Evolutionary conservation across 1,140 invertebrate species (phyloP), one percentile per base, ranked within the genome.

Genomic region (Halotydeus destructor): DNA sequence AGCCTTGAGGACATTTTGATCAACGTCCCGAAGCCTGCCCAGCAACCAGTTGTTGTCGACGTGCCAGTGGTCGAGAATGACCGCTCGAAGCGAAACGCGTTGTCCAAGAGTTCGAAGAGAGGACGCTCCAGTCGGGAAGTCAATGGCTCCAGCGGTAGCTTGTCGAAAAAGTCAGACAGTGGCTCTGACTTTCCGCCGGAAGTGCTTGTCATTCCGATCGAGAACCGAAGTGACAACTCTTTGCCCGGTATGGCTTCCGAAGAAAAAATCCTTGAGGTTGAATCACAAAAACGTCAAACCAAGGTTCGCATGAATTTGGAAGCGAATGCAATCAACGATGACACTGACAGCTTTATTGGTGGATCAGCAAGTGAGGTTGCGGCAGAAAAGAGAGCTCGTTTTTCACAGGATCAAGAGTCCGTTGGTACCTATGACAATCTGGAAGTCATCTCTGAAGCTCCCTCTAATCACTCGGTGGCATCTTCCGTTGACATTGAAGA

Each of bases 381-480:
- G 11, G 38, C 25, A 9, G 55, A 54, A 36, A 57, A 57, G 37
- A 44, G 54, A 39, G 55, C 71, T 3, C 64, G 79, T 46, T 85
- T 85, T 60, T 86, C 80, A 0, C 78, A 83, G 47, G 84, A 91
- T 53, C 84, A 91, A 60, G 73, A 74, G 55, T 72, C 69, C n/a
- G 69, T 71, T 50, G 69, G 67, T 64, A 80, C 80, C 0, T 88
- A 82, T 21, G 86, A 91, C 57, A 88, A 89, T 60, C 63, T 86
- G 49, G 85, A 93, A 64, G 85, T 78, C 0, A 83, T 91, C 30
- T 89, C 82, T 6, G 86, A 93, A 61, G 84, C 82, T 8, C 83
- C 84, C 0, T 86, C 80, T 24, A 89, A 86, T 62, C 83, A 89
- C 58, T 89, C 83, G 46, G 83, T 86, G 28, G 81, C 79, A n/a